These are phyloP conservation scores for Rhynchonycteris naso DNA, from an alignment of 2,797 vertebrate species.

Conservation along the genomic window DNA sequence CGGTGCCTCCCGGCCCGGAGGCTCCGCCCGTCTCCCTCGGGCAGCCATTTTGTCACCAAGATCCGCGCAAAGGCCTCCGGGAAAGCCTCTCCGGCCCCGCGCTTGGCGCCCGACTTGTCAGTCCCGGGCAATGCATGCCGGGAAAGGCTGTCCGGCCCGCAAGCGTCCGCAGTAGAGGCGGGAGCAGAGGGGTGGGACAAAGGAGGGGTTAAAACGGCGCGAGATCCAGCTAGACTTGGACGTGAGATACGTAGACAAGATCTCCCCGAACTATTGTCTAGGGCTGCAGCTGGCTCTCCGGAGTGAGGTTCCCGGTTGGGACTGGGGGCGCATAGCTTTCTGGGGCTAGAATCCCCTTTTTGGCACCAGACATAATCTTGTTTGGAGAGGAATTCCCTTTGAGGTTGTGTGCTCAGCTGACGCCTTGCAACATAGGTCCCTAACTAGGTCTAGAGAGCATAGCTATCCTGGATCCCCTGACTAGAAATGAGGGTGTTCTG, in stretches of 20 bases:
- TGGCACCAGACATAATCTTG: background rate
- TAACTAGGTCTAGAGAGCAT: background rate
- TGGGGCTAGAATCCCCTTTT: background rate
- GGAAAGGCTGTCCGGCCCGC: background rate
- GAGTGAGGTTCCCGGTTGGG: background rate
- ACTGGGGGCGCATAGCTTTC: background rate
- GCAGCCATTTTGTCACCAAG: conserved; percentile 83
- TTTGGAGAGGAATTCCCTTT: background rate
- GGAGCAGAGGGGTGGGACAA: background rate
- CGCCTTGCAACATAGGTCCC: background rate
- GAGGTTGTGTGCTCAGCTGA: background rate
- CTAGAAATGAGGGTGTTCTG: background rate
- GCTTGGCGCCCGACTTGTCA: conserved; percentile 57
- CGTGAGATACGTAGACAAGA: fast-evolving
- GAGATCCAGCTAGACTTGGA: background rate
- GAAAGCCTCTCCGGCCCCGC: conserved; percentile 66
- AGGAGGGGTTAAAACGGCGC: background rate
- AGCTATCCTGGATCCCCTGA: background rate
- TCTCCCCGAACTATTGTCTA: background rate
- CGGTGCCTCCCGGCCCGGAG: conserved; percentile 76
- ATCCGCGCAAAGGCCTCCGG: conserved; percentile 72
- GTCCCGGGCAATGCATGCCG: conserved; percentile 68
- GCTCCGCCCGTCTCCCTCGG: conserved; percentile 83
- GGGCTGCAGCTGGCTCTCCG: background rate
- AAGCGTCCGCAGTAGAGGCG: conserved; percentile 18